Base-by-base conservation (phyloP, 23 tunicate genomes). In the Corella eumyota region DNA sequence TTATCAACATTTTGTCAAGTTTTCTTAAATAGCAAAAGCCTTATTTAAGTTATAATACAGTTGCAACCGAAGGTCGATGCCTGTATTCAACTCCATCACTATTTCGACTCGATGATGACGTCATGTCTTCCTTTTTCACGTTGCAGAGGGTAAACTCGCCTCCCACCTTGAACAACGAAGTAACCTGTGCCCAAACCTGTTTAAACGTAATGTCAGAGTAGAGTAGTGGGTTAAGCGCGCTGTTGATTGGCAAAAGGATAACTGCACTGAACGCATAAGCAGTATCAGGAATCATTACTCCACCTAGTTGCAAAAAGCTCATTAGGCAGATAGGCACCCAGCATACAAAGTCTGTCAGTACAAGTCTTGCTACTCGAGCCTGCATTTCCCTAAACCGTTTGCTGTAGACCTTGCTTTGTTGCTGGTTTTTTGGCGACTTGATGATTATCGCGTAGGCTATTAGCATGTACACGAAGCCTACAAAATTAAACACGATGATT, bases 301-400 rank as follows among this genome's bases (percentile, higher is more conserved):
- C 80, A 19, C 72, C 66, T 13, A 81, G 56, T n/a, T 74, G 79
- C 3, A 83, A n/a, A 25, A 83, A 74, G 6, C 68, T 36, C 65
- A 83, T 67, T 30, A 83, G 17, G 30, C 92, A 83, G 30, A 83
- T 68, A 1, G 92, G 92, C 21, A 83, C 47, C 92, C 92, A 83
- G 65, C 92, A 83, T 35, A 35, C 50, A 55, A 83, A 72, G 35
- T 83, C 92, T 7, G 78, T 83, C 7, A 74, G 35, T 23, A 83
- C 79, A 1, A 83, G 67, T 4, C 81, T 61, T 1, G 73, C 35
- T 0, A 83, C 69, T 52, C 79, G 59, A 46, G 31, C 53, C 29
- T 83, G 92, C 70, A 83, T 45, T n/a, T 45, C 54, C 61, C 36
- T 50, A 3, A 64, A 45, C 36, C 58, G 70, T 6, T 62, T 71